A percentile compares a stretch with the other conserved stretches of the same genome.
Conservation (phyloP, 37 sponge, comb jelly and placozoan species). For the Mnemiopsis leidyi region DNA sequence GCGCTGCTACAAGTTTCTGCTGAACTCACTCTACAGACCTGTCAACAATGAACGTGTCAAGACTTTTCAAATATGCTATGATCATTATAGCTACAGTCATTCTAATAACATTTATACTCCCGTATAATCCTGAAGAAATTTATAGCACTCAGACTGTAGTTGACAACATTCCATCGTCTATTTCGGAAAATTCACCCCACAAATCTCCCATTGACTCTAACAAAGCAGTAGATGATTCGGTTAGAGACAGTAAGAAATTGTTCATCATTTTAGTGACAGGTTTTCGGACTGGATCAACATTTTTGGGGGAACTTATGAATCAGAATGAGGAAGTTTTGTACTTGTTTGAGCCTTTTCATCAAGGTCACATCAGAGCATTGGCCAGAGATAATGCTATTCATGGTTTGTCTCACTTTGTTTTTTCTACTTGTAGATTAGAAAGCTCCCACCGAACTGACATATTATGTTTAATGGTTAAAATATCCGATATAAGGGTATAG, state of each 20-base stretch:
- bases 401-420: background rate
- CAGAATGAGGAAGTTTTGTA: constrained; percentile 23
- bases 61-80: background rate
- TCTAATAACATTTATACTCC: constrained; percentile 4
- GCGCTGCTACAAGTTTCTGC: too few relatives aligned
- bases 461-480: too few relatives aligned
- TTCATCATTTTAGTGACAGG: constrained; percentile 58
- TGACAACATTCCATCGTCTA: background rate
- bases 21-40: too few relatives aligned
- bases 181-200: background rate
- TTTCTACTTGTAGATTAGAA: too few relatives aligned
- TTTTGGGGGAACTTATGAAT: constrained; percentile 60
- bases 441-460: too few relatives aligned
- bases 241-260: constrained; percentile 5
- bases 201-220: background rate
- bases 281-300: constrained; percentile 54
- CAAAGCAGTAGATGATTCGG: background rate
- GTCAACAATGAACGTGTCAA: background rate
- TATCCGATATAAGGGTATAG: too few relatives aligned
- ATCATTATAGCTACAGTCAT: background rate
- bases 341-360: constrained; percentile 61
- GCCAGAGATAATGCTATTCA: constrained; percentile 1
- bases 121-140: constrained; percentile 43
- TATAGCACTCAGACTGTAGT: background rate
- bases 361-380: background rate